Percentiles rank a stretch among this genome's conserved stretches.
phyloP scores from a whole-genome alignment of 1,140 invertebrate species.

The Temnothorax curvispinosus region DNA sequence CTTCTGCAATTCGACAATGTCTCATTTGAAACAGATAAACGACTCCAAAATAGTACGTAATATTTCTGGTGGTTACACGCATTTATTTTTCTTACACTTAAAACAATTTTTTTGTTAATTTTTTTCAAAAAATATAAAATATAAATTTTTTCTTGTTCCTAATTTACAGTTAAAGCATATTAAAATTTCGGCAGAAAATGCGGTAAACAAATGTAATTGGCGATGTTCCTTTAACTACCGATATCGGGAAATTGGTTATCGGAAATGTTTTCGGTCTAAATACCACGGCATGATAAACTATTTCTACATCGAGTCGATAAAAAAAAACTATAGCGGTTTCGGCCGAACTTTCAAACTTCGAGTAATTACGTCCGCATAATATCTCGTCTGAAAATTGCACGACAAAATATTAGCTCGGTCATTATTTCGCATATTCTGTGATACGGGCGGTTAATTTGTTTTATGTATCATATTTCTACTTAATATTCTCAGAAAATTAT shows the following conservation, averaged over 20 bases:
- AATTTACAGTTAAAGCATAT: background rate
- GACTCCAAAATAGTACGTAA: slow-evolving; percentile 28
- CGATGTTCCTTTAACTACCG: slow-evolving; percentile 47
- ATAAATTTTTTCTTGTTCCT: background rate
- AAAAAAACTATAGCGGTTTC: slow-evolving; percentile 42
- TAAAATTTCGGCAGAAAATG: slow-evolving; percentile 13
- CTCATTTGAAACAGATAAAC: background rate
- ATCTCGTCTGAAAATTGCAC: background rate
- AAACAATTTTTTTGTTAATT: background rate
- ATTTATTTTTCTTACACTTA: background rate
- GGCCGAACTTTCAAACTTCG: slow-evolving; percentile 32
- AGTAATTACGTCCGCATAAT: slow-evolving; percentile 46
- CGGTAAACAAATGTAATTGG: background rate
- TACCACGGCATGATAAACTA: slow-evolving; percentile 52
- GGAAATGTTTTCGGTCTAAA: slow-evolving; percentile 44
- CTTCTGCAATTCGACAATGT: slow-evolving; percentile 5
- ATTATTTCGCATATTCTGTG: slow-evolving; percentile 9
- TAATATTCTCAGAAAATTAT: background rate
- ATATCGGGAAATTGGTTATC: slow-evolving; percentile 50
- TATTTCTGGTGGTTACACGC: background rate
- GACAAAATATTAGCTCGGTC: background rate
- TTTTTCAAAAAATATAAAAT: background rate
- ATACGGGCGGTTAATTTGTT: background rate
- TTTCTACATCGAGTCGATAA: slow-evolving; percentile 20
- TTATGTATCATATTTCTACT: background rate